Evolutionary conservation across 2,113 vertebrate species (phyloP), one percentile per base, ranked within the genome.

Genomic region (Pedetes capensis): DNA sequence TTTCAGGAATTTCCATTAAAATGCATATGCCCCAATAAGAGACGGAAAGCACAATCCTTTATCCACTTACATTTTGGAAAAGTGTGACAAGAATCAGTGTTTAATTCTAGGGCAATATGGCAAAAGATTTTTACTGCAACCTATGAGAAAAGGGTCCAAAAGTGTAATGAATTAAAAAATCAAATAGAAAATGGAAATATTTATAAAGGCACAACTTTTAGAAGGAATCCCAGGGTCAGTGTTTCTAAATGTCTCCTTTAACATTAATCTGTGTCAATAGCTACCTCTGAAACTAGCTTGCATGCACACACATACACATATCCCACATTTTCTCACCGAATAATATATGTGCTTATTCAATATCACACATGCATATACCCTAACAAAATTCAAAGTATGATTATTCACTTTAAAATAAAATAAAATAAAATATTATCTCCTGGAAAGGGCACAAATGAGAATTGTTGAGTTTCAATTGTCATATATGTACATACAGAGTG

Each of bases 341-440:
- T 27, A 75, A 59, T 81, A 81, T 29, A 7, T n/a, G 64, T 75
- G 11, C 37, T 66, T 53, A 1, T 53, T 76, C 8, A 32, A 69
- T 53, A 47, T 39, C 27, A 61, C 6, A 39, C 18, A 59, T 25
- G 42, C 47, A 63, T 6, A 23, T 22, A 49, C 27, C 11, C 29
- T 74, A 11, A 37, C 14, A 90, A 49, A 49, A 74, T 51, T 61
- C 51, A 68, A 80, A 51, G 6, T 9, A 4, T 53, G 6, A 22
- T 32, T 42, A 69, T 34, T 93, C 53, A 13, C 11, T 57, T 87
- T 86, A 80, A 74, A 87, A 87, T n/a, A n/a, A n/a, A n/a, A n/a
- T n/a, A 32, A 14, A n/a, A 10, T 47, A 42, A 74, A n/a, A 68
- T 37, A 68, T 23, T 53, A 76, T 22, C 23, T 29, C 6, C 29